Percentiles rank a stretch among this genome's conserved stretches.
Conservation (phyloP, 2,797 vertebrate species). For the Phaenicophaeus curvirostris region DNA sequence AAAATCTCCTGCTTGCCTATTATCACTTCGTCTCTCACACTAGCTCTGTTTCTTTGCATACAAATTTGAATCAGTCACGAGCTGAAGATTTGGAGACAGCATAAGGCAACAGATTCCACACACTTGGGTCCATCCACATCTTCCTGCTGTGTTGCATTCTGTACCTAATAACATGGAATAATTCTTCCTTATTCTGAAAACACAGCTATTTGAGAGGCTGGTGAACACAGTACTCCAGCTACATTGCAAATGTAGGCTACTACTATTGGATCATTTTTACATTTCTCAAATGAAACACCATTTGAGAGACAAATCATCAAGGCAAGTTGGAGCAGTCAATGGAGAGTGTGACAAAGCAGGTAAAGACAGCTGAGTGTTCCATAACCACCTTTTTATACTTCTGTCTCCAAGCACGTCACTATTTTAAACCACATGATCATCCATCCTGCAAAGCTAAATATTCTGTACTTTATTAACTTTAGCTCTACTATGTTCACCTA, state of each 20-base stretch:
- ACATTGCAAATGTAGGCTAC: neutral
- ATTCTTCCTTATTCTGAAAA: neutral
- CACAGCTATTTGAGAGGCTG: neutral
- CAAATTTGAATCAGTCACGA: neutral
- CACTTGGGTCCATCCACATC: fast-evolving
- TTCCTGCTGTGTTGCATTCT: neutral
- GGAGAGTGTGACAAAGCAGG: neutral
- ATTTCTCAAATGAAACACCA: slow-evolving; percentile 20
- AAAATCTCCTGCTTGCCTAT: neutral
- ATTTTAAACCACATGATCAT: slow-evolving; percentile 45
- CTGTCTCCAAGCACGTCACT: slow-evolving; percentile 48
- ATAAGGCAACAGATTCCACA: neutral
- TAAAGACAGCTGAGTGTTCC: slow-evolving; percentile 26
- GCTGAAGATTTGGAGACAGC: neutral
- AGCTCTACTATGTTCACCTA: slow-evolving; percentile 10
- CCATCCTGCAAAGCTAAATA: slow-evolving; percentile 59
- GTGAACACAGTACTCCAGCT: neutral
- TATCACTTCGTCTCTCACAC: slow-evolving; percentile 10
- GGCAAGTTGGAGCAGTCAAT: neutral
- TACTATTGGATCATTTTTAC: neutral
- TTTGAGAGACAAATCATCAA: slow-evolving; percentile 27
- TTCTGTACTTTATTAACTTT: slow-evolving; percentile 49
- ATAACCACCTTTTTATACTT: slow-evolving; percentile 51
- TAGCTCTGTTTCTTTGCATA: neutral
- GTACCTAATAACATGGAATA: neutral